Evolutionary conservation across 2,888 invertebrate species (phyloP), one percentile per base, ranked within the genome.

Genomic region (Drosophila demipolita): DNA sequence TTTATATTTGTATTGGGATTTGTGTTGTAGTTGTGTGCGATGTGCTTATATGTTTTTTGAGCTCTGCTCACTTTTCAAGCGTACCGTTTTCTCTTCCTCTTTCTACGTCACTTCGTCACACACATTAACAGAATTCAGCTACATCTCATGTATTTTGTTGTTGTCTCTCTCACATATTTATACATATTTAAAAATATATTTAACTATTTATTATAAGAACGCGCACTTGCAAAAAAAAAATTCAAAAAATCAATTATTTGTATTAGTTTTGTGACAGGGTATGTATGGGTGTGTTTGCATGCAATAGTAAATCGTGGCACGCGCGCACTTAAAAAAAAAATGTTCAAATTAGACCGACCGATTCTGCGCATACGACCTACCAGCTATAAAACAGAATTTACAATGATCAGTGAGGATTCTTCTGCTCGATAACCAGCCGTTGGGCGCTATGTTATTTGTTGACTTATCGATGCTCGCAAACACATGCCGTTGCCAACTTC

Each of bases 31-130:
- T 55, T 73, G 45, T 71, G 45, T 66, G 49, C 62, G 38, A 29
- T 79, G 36, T 77, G 29, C 64, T 33, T 66, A 67, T 75, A 57
- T 78, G 58, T 58, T 70, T 62, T 77, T 77, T 78, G 73, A 69
- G 72, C 59, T 79, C 73, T 73, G 64, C 59, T 82, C 73, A 55
- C 12, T 73, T 79, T 67, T 73, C 58, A 59, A 65, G 70, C 64
- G 65, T 58, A 58, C 66, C 60, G 58, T 70, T 53, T 65, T 66
- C 69, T 59, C 61, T 40, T 69, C 75, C 40, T 45, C 55, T 74
- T 68, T 80, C 65, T 79, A 74, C 85, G 74, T 88, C 83, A 88
- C 88, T 88, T 85, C 83, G 83, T 88, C 89, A 85, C 81, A 79
- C 72, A 69, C 74, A 71, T 72, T 72, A 72, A 69, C 73, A 78